These are phyloP conservation scores for human (Homo sapiens) DNA, from an alignment of 2,113 vertebrate species.

Conservation along the genomic window GRCh38 chr18:46041501-46042000, in stretches of 20 bases:
- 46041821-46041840: neutral
- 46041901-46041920: neutral
- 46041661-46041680: neutral
- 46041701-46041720: neutral
- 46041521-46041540: too few relatives aligned
- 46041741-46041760: neutral
- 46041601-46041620: neutral
- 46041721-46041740: neutral
- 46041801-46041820: neutral
- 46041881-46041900: neutral
- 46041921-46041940: neutral
- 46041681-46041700: neutral
- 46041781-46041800: neutral
- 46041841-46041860: neutral
- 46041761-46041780: neutral
- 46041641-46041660: neutral
- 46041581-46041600: neutral
- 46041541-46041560: slow-evolving; percentile 8
- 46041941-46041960: neutral
- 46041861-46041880: neutral
- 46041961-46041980: neutral
- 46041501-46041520: too few relatives aligned
- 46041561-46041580: neutral
- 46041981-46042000: neutral
- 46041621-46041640: neutral